A percentile compares a stretch with the other conserved stretches of the same genome.
Conservation (phyloP, 2,888 invertebrate genomes). For the Adineta ricciae region DNA sequence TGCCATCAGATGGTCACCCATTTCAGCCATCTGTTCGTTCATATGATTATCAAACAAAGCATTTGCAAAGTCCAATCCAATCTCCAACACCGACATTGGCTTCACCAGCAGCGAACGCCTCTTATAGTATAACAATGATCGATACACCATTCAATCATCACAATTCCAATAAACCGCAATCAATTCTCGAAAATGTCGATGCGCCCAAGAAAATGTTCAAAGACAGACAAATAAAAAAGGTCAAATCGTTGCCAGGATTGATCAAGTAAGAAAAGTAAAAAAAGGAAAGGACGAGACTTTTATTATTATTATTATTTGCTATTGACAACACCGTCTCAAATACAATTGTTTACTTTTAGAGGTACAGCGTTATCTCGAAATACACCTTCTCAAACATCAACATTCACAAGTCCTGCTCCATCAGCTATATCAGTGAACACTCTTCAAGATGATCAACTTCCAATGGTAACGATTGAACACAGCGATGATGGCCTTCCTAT, state of each 20-base stretch:
- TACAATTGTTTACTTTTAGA: background rate
- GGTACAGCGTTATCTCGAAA: background rate
- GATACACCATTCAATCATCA: background rate
- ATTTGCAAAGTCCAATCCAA: background rate
- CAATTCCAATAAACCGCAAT: background rate
- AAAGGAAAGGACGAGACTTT: no score
- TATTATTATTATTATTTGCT: no score
- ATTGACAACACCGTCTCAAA: no score
- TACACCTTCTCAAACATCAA: background rate
- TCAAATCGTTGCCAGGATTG: background rate
- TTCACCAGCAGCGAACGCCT: background rate
- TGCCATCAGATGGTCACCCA: background rate
- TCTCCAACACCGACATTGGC: background rate
- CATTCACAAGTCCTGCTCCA: background rate
- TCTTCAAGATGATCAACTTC: background rate
- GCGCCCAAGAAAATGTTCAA: background rate
- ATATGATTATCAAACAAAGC: background rate
- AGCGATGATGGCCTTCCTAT: background rate
- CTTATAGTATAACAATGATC: background rate
- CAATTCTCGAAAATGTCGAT: background rate
- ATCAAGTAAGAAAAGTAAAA: background rate
- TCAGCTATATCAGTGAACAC: background rate
- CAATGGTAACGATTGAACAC: background rate
- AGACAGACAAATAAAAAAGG: conserved; percentile 2
- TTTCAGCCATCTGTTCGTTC: background rate